Conservation (phyloP, 2,888 invertebrate species). For the Apodemia duryi region DNA sequence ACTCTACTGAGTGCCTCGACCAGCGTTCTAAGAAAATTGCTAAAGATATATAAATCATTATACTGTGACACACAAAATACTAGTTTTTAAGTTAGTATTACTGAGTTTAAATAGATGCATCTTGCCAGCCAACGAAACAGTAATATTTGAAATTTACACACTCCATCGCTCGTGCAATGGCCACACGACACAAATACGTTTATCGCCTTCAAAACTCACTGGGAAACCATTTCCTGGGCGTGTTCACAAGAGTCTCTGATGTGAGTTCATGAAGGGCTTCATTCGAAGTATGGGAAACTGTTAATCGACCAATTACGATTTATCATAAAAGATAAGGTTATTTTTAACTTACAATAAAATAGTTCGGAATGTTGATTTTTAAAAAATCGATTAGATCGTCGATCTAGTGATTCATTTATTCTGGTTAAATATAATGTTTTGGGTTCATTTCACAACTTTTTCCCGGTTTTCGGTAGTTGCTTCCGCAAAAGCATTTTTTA, state of each 20-base stretch:
- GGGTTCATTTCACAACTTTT: too few species aligned
- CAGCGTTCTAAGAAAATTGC: too few species aligned
- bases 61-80: too few species aligned
- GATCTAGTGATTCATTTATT: too few species aligned
- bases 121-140: neutral
- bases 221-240: slow-evolving; percentile 1
- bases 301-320: neutral
- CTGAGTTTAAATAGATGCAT: too few species aligned
- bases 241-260: neutral
- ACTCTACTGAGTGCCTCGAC: too few species aligned
- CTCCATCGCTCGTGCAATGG: slow-evolving; percentile 8
- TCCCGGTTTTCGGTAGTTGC: too few species aligned
- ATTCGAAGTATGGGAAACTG: neutral
- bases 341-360: neutral
- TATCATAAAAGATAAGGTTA: neutral
- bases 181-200: slow-evolving; percentile 16
- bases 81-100: neutral
- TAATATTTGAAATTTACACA: neutral
- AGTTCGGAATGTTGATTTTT: too few species aligned
- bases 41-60: too few species aligned
- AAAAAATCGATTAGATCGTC: too few species aligned
- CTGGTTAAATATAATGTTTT: too few species aligned
- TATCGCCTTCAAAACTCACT: slow-evolving; percentile 5
- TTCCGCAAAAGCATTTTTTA: too few species aligned
- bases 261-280: slow-evolving; percentile 5